Evolutionary conservation across 2,888 invertebrate species (phyloP).

Genomic region (Campoletis raptor): DNA sequence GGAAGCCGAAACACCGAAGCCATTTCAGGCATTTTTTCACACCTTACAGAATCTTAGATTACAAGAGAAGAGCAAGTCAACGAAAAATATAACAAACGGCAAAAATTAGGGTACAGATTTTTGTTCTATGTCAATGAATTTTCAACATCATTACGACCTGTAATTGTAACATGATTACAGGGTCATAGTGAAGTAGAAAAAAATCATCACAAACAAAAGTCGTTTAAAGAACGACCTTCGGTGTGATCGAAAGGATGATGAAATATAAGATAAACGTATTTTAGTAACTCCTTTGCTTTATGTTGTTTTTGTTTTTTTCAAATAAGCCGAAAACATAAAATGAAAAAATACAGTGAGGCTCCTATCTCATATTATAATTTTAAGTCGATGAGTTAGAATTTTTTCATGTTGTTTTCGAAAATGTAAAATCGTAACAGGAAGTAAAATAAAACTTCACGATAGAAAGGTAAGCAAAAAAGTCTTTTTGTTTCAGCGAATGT

Average conservation of each 20-base stretch:
- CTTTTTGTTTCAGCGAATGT: not conserved
- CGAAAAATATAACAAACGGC: not conserved
- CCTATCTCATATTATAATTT: no score
- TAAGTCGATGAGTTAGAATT: no score
- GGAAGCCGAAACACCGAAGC: not conserved
- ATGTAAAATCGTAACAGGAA: not conserved
- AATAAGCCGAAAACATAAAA: no score
- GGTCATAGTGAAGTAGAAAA: not conserved
- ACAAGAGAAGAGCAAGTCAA: not conserved
- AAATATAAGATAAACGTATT: not conserved
- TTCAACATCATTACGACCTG: not conserved
- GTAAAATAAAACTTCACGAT: not conserved
- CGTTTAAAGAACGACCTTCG: no score
- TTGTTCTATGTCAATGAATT: not conserved
- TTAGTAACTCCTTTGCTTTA: not conserved
- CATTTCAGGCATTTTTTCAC: not conserved
- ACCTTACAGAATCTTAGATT: not conserved
- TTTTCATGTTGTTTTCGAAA: no score
- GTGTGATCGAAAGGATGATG: no score
- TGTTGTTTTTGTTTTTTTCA: no score
- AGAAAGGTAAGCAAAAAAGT: not conserved
- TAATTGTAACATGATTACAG: not conserved
- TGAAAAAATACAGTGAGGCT: no score
- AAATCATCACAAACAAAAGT: not conserved
- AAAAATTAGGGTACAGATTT: not conserved